phyloP scores from a whole-genome alignment of 2,888 invertebrate species.

The Lordiphosa fenestrarum region DNA sequence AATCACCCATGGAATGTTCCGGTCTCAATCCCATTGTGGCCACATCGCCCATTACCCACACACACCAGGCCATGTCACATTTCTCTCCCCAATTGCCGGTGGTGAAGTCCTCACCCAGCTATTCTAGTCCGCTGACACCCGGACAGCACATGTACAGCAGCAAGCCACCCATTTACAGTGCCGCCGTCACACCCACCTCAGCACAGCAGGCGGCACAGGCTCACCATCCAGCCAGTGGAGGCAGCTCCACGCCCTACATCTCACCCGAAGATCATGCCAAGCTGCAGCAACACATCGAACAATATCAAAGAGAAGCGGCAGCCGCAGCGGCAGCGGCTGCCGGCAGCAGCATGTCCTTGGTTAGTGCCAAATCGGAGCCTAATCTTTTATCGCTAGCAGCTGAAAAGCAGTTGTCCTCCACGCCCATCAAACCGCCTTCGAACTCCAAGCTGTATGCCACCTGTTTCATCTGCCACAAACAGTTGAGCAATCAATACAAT shows the following conservation, averaged over 20 bases:
- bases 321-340: constrained; percentile 47
- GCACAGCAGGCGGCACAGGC: constrained; percentile 60
- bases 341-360: constrained; percentile 49
- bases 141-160: constrained; percentile 47
- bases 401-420: constrained; percentile 46
- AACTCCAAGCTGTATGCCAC: constrained; percentile 84
- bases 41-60: constrained; percentile 52
- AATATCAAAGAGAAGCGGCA: constrained; percentile 68
- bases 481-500: constrained; percentile 94
- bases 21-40: constrained; percentile 56
- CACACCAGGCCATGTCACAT: constrained; percentile 59
- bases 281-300: constrained; percentile 70
- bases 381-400: constrained; percentile 53
- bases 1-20: constrained; percentile 56
- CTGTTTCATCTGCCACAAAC: constrained; percentile 92
- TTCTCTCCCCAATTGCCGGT: constrained; percentile 65
- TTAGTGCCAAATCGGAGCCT: constrained; percentile 60
- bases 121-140: constrained; percentile 35
- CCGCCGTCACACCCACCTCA: constrained; percentile 49
- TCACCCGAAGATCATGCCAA: constrained; percentile 68
- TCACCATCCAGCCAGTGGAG: constrained; percentile 28
- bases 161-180: constrained; percentile 50
- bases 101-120: constrained; percentile 56
- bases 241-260: constrained; percentile 53
- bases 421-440: constrained; percentile 74